Evolutionary conservation across 2,888 invertebrate genomes (phyloP), one percentile per base, ranked within the genome.

Genomic region (Pilophorus perplexus): DNA sequence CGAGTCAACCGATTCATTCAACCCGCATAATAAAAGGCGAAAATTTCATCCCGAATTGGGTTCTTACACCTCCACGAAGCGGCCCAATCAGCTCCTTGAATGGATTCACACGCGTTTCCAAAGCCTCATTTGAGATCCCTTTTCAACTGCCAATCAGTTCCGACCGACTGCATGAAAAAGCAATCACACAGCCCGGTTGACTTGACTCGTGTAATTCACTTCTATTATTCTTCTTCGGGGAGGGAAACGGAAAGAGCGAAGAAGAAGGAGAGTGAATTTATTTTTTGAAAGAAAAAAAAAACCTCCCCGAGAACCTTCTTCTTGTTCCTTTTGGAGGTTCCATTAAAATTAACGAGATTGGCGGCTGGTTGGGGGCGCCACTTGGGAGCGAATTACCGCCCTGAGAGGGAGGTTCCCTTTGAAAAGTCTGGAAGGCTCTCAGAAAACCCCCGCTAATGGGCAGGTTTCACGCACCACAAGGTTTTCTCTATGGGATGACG

Each of bases 91-190:
- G 25, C 27, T 52, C 33, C 27, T 55, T 55, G 55, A 55, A 37
- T 55, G 55, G 55, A 55, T 55, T 55, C 55, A 38, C 55, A 23
- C 38, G 37, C 37, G 59, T 46, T 62, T 46, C 33, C 44, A 62
- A 62, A 46, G 48, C 46, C 62, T 62, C 62, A 48, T 62, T 62
- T 46, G 48, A 33, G 33, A 28, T 25, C 46, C 20, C 62, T 48
- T 62, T 62, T 62, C 46, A 62, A 33, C 62, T 62, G 62, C 62
- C 62, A 62, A 48, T 62, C 62, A 62, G 33, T 42, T 59, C 52
- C 59, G 42, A 59, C 59, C 23, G 59, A 25, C 42, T 40, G 42
- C 59, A 18, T 42, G 40, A 62, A 62, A 62, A 62, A 46, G 62
- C 62, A 46, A 55, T 55, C 55, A 55, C 55, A 55, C 55, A 55